A percentile compares a stretch with the other conserved stretches of the same genome.
Evolutionary conservation across 2,113 vertebrate genomes (phyloP).

Genomic region (Mungos mungo): DNA sequence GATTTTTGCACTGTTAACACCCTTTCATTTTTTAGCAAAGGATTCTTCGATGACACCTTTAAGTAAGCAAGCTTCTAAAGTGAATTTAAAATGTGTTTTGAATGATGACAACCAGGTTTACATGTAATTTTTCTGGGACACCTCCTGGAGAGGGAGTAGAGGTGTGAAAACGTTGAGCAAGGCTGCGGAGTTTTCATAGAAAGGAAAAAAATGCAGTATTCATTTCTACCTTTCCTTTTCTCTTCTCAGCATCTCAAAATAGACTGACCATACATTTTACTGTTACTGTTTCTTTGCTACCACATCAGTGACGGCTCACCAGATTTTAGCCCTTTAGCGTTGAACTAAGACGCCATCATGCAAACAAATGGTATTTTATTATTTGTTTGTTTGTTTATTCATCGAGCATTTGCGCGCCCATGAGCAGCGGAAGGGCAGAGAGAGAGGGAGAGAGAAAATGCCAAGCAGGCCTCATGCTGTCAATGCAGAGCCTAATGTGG

Average conservation of each 20-base stretch:
- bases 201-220: neutral
- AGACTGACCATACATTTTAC: neutral
- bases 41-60: neutral
- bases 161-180: neutral
- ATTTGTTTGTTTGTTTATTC: too few species aligned
- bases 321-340: neutral
- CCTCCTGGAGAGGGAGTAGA: neutral
- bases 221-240: neutral
- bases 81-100: neutral
- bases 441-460: too few species aligned
- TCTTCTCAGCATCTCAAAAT: conserved; percentile 20
- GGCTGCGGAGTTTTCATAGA: neutral
- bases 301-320: neutral
- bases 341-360: neutral
- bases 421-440: too few species aligned
- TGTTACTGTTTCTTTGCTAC: neutral
- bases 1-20: neutral
- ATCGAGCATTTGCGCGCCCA: too few species aligned
- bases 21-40: neutral
- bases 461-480: too few species aligned
- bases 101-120: neutral
- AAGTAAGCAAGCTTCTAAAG: neutral
- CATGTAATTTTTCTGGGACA: neutral
- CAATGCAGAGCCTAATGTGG: too few species aligned
- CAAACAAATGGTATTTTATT: neutral